Evolutionary conservation across 1,140 invertebrate genomes (phyloP), one percentile per base, ranked within the genome.

Genomic region (Brachionus sp.): DNA sequence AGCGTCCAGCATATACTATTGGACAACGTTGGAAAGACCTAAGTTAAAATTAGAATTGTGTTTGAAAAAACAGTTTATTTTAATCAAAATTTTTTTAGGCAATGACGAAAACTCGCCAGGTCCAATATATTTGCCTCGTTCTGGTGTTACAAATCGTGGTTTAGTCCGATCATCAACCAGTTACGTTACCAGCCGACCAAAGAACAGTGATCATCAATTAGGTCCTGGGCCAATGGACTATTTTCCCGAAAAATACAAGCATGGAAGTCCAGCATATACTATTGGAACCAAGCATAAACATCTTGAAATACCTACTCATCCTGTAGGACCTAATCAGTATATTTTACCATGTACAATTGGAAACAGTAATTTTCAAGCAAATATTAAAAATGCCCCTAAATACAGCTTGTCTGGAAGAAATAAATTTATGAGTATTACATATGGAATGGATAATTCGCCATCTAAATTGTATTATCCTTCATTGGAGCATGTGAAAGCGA

Each of bases 391-490:
- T 12, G 50, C 77, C 6, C 77, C 77, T 2, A 37, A 80, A 50
- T 57, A 23, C 42, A 29, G 46, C 19, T 10, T 80, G 0, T 57
- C 77, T 62, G 10, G 19, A 23, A 19, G 77, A 37, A 80, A 37
- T 13, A 80, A 80, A 62, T 80, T 80, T 66, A 80, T 80, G 77
- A 80, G 77, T 42, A 80, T 66, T 33, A 80, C 77, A 19, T 80
- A 80, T 66, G 77, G 77, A 39, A 80, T 80, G 77, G 77, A 80
- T 16, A 25, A 62, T n/a, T 80, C 77, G 19, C 33, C 33, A 39
- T 10, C 46, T n/a, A 57, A 23, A 10, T 25, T 80, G 33, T 80
- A 80, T 12, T 37, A 62, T 44, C 50, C 77, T 1, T 42, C 33
- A 16, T 12, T 80, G 23, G 25, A 62, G 1, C 35, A 39, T 12